Conservation (phyloP, 2,888 invertebrate genomes). For the Oscheius myriophilus region DNA sequence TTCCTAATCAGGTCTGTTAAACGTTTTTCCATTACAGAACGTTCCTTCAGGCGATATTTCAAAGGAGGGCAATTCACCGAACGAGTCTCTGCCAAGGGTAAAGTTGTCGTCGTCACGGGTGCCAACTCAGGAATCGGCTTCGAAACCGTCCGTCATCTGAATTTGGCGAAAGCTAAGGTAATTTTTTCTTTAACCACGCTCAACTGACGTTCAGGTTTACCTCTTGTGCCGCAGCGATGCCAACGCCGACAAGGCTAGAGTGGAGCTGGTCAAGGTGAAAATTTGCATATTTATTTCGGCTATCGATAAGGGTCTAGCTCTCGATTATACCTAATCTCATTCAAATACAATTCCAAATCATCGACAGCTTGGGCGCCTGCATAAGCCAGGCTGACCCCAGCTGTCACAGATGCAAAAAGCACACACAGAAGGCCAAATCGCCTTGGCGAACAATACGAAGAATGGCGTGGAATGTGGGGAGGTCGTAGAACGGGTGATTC, state of each 20-base stretch:
- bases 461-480: neutral
- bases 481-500: constrained; percentile 25
- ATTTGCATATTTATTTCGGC: constrained; percentile 4
- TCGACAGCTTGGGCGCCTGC: constrained; percentile 26
- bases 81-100: constrained; percentile 76
- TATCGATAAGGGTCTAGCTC: constrained; percentile 25
- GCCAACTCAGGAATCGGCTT: constrained; percentile 88
- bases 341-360: constrained; percentile 26
- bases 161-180: constrained; percentile 65
- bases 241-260: constrained; percentile 55
- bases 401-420: constrained; percentile 13
- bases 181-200: neutral
- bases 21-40: neutral
- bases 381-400: constrained; percentile 19
- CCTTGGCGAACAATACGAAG: neutral
- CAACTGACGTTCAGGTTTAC: constrained; percentile 53
- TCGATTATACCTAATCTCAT: constrained; percentile 16
- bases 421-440: constrained; percentile 10
- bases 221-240: constrained; percentile 65
- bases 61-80: constrained; percentile 69
- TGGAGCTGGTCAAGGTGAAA: constrained; percentile 49
- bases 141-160: constrained; percentile 62
- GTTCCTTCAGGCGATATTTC: constrained; percentile 52
- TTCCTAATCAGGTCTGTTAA: constrained; percentile 35
- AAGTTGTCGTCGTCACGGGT: constrained; percentile 84